A percentile compares a stretch with the other conserved stretches of the same genome.
Conservation (phyloP, 2,888 invertebrate species). For the Endomychus coccineus region DNA sequence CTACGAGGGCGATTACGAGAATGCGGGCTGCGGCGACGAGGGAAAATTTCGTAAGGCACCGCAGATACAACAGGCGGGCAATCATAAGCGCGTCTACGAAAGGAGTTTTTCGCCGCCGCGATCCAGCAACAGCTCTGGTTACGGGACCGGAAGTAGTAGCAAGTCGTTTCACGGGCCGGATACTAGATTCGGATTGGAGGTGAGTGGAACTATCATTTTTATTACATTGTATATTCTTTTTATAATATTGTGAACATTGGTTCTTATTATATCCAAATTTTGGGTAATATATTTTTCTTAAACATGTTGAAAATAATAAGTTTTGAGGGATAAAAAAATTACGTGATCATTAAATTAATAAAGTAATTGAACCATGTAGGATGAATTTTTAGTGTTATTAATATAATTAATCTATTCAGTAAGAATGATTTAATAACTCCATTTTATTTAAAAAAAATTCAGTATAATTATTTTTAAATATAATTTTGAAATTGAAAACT, state of each 20-base stretch:
- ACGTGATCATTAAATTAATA: too few species aligned
- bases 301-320: too few species aligned
- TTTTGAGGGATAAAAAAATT: too few species aligned
- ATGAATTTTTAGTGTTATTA: too few species aligned
- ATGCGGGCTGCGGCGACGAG: slow-evolving; percentile 45
- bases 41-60: slow-evolving; percentile 43
- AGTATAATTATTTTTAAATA: too few species aligned
- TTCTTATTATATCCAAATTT: too few species aligned
- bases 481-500: too few species aligned
- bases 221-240: neutral
- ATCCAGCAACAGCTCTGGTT: slow-evolving; percentile 72
- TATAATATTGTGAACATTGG: neutral
- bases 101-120: slow-evolving; percentile 70
- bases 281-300: too few species aligned
- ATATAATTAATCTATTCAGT: too few species aligned
- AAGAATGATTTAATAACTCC: too few species aligned
- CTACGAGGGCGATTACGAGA: slow-evolving; percentile 63
- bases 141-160: slow-evolving; percentile 67
- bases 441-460: too few species aligned
- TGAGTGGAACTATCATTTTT: slow-evolving; percentile 37
- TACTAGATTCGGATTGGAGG: slow-evolving; percentile 17
- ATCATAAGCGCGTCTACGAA: slow-evolving; percentile 63
- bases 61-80: slow-evolving; percentile 48
- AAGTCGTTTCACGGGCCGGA: slow-evolving; percentile 40
- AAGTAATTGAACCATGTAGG: too few species aligned